A percentile compares a stretch with the other conserved stretches of the same genome.
These are phyloP conservation scores for Grallaria varia DNA, from an alignment of 2,113 vertebrate species.

Conservation along the genomic window DNA sequence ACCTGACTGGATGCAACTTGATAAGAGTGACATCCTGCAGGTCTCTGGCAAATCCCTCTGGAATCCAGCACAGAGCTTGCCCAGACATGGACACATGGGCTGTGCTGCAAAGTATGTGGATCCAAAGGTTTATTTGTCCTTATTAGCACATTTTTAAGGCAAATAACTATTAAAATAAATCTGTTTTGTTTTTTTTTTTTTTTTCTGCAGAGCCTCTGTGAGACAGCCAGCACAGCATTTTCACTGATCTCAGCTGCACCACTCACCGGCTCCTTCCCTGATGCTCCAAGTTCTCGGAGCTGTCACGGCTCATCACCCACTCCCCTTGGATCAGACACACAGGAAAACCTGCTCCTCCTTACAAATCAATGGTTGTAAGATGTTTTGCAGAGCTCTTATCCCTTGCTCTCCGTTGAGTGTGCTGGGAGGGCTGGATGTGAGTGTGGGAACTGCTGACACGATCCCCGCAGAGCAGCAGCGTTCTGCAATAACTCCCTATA, in stretches of 20 bases:
- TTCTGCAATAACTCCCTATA: background rate
- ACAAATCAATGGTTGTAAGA: background rate
- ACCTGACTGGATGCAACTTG: background rate
- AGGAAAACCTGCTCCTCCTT: background rate
- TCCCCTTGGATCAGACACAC: background rate
- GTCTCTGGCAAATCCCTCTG: background rate
- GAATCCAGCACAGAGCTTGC: background rate
- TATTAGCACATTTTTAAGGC: background rate
- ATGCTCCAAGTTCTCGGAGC: background rate
- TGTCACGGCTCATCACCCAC: rapidly evolving
- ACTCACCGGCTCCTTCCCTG: background rate
- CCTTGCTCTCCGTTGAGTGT: background rate
- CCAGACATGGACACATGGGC: background rate
- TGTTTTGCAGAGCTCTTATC: background rate
- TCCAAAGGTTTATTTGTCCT: background rate
- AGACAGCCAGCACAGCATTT: background rate
- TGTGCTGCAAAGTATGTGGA: background rate
- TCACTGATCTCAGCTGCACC: background rate
- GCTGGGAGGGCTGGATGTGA: background rate
- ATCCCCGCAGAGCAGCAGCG: background rate
- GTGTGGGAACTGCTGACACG: background rate
- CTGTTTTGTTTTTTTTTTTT: background rate
- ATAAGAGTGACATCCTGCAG: background rate
- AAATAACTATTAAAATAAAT: background rate
- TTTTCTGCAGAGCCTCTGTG: background rate